Percentiles rank a stretch among this genome's conserved stretches.
These are phyloP conservation scores for Procambarus virginalis DNA, from an alignment of 1,140 invertebrate genomes.

Conservation along the genomic window DNA sequence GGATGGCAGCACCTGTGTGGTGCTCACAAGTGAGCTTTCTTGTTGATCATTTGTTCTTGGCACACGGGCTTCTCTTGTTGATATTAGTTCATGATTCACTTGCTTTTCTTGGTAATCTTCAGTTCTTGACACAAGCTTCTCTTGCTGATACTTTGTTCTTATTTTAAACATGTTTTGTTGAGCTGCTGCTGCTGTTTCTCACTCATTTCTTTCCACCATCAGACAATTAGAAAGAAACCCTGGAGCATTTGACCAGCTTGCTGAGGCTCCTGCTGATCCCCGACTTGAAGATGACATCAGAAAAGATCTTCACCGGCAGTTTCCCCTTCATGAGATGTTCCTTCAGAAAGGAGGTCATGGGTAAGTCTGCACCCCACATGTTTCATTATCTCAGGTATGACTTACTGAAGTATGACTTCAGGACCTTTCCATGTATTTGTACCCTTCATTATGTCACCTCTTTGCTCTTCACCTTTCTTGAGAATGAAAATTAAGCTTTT, in stretches of 20 bases:
- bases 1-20: conserved; percentile 97
- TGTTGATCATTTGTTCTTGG: not conserved
- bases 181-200: no score
- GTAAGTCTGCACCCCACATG: conserved; percentile 75
- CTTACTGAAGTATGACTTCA: no score
- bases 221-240: conserved; percentile 83
- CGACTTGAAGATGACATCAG: conserved; percentile 89
- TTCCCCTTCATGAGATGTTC: conserved; percentile 98
- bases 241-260: conserved; percentile 83
- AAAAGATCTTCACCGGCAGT: conserved; percentile 94
- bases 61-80: no score
- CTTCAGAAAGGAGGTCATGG: conserved; percentile 89
- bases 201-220: conserved; percentile 7
- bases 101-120: no score
- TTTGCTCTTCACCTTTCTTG: no score
- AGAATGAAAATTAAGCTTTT: no score
- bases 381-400: no score
- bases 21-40: conserved; percentile 79
- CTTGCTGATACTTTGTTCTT: not conserved
- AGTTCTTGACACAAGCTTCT: not conserved
- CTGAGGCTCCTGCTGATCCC: conserved; percentile 85
- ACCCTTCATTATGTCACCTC: no score
- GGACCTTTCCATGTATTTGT: no score
- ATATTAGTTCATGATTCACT: no score
- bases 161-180: not conserved